A percentile compares a stretch with the other conserved stretches of the same genome.
phyloP scores from a whole-genome alignment of 2,797 vertebrate species.

The Myotis pilosus region DNA sequence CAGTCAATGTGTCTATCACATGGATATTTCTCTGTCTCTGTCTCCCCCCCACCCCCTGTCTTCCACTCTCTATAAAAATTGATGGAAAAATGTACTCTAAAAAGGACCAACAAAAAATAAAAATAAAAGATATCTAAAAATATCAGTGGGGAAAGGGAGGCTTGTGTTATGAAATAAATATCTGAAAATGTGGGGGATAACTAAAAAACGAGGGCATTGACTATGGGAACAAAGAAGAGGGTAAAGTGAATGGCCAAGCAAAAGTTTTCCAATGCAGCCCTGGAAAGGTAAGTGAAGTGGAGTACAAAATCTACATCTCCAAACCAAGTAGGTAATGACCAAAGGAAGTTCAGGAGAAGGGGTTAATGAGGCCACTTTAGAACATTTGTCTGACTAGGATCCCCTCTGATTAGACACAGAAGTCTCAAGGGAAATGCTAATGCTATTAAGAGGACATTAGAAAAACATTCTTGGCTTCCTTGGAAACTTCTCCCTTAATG shows the following conservation, averaged over 20 bases:
- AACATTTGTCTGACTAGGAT: neutral
- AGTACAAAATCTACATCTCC: neutral
- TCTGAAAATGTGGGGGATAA: neutral
- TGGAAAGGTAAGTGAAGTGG: neutral
- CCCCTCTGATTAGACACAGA: neutral
- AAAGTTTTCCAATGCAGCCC: neutral
- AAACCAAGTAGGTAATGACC: neutral
- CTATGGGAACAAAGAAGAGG: neutral
- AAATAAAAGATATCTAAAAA: neutral
- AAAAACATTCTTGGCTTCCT: slow-evolving; percentile 39
- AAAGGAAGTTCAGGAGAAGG: neutral
- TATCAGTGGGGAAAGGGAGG: neutral
- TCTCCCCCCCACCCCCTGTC: too few species aligned
- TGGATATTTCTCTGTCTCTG: too few species aligned
- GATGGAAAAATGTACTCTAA: too few species aligned
- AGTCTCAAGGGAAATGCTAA: neutral
- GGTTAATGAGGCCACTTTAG: neutral
- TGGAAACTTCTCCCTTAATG: slow-evolving; percentile 13
- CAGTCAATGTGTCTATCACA: too few species aligned
- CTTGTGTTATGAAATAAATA: neutral
- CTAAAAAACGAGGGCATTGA: neutral
- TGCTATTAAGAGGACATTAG: neutral
- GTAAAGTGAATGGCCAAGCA: neutral
- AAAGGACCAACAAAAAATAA: neutral
- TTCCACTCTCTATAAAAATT: too few species aligned